A percentile compares a stretch with the other conserved stretches of the same genome.
These are phyloP conservation scores for Meloidogyne chitwoodi DNA, from an alignment of 1,140 invertebrate species.

Conservation along the genomic window DNA sequence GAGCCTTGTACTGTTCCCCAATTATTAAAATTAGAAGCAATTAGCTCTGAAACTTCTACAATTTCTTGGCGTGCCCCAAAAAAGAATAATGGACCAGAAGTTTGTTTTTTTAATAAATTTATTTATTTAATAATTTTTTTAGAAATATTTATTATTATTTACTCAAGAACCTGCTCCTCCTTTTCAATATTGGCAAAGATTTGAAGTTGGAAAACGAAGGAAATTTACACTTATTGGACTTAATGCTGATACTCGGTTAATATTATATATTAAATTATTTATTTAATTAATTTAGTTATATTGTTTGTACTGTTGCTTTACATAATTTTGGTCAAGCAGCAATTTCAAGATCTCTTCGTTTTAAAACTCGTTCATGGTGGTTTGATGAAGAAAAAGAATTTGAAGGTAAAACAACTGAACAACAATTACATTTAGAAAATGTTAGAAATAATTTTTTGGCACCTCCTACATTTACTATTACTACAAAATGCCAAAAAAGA, in stretches of 20 bases:
- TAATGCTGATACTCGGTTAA: conserved; percentile 48
- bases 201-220: conserved; percentile 43
- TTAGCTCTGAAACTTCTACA: conserved; percentile 56
- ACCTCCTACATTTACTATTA: neutral
- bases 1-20: conserved; percentile 59
- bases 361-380: conserved; percentile 52
- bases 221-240: conserved; percentile 54
- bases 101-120: conserved; percentile 18
- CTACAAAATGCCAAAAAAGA: neutral
- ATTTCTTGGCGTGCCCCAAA: conserved; percentile 53
- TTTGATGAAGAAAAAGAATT: conserved; percentile 34
- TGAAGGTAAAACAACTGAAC: neutral
- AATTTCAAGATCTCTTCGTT: conserved; percentile 53
- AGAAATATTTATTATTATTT: conserved; percentile 56
- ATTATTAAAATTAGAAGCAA: conserved; percentile 50
- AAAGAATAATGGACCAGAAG: conserved; percentile 58
- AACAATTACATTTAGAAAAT: neutral
- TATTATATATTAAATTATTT: neutral
- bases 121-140: conserved; percentile 22
- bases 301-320: conserved; percentile 54
- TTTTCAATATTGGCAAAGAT: conserved; percentile 53
- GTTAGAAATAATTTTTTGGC: neutral
- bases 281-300: conserved; percentile 31
- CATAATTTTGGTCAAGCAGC: conserved; percentile 58
- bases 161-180: conserved; percentile 58